Base-by-base conservation (phyloP, 2,113 vertebrate species). In the Aldabrachelys gigantea region DNA sequence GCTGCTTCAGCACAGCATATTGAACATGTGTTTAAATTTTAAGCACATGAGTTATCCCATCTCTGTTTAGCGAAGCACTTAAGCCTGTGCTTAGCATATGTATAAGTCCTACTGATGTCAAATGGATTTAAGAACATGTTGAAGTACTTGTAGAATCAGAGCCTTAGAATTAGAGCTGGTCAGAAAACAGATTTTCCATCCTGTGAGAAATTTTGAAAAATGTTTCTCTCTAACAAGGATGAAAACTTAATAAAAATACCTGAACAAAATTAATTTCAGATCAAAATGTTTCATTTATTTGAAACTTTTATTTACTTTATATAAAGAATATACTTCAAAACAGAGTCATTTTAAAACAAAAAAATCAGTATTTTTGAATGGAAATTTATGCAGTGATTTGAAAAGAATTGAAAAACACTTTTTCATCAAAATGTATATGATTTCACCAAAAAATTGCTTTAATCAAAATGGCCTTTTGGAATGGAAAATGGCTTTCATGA, bases 61-160 rank as follows among this genome's bases (percentile, higher is more conserved):
- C 82, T 95, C 90, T 53, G 80, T 94, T 93, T 89, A 89, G 52
- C 80, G 90, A 89, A 94, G 52, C 78, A 86, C 56, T 94, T 94
- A 89, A 96, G 62, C 49, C 41, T 44, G 11, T 78, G 75, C 24
- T 47, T 47, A 78, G 41, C 75, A 84, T 24, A 57, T 82, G 89
- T 56, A 92, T 89, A 87, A 38, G 56, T 90, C 89, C 95, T 87
- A 14, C 62, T 95, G 62, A 50, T 56, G 90, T 96, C 90, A 94
- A 90, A 94, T 72, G 44, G 56, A 27, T 12, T 93, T 91, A 22
- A 3, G 41, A 52, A 38, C 62, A 82, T 80, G 35, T 38, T 94
- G 59, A 94, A 91, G 56, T 88, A 25, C 59, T 89, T 89, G 88
- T 86, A 94, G 87, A 88, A 94, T 80, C 84, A 84, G 44, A 0